A percentile compares a stretch with the other conserved stretches of the same genome.
These are phyloP conservation scores for Aphodius granarius DNA, from an alignment of 2,888 invertebrate species.

Conservation along the genomic window DNA sequence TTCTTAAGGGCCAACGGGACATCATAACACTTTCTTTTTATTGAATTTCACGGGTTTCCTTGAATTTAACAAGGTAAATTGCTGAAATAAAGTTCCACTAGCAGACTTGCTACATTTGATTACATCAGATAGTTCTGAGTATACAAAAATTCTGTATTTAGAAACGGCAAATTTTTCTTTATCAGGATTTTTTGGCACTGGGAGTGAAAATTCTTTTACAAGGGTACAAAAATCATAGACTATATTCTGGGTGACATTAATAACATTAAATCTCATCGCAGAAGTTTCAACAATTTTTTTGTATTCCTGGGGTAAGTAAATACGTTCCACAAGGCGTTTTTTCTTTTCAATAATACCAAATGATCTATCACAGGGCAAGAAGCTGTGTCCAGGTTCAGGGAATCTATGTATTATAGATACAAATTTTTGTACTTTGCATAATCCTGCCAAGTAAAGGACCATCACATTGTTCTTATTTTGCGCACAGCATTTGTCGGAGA, in stretches of 20 bases:
- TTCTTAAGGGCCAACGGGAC: too few relatives aligned
- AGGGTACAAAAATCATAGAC: neutral
- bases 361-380: neutral
- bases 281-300: too few relatives aligned
- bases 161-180: slow-evolving; percentile 2
- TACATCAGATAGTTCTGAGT: neutral
- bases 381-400: slow-evolving; percentile 1
- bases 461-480: neutral
- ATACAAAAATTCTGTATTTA: neutral
- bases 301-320: slow-evolving; percentile 5
- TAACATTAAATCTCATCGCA: too few relatives aligned
- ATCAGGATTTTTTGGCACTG: neutral
- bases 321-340: neutral
- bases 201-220: neutral
- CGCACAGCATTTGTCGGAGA: neutral
- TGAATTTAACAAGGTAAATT: too few relatives aligned
- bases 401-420: neutral
- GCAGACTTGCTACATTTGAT: neutral
- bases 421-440: neutral
- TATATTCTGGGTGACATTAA: neutral
- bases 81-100: too few relatives aligned
- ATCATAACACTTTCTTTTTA: too few relatives aligned
- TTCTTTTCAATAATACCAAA: slow-evolving; percentile 4
- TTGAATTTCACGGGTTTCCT: too few relatives aligned
- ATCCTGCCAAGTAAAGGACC: neutral